These are phyloP conservation scores for Dendroctonus valens DNA, from an alignment of 1,140 invertebrate species.

Conservation along the genomic window DNA sequence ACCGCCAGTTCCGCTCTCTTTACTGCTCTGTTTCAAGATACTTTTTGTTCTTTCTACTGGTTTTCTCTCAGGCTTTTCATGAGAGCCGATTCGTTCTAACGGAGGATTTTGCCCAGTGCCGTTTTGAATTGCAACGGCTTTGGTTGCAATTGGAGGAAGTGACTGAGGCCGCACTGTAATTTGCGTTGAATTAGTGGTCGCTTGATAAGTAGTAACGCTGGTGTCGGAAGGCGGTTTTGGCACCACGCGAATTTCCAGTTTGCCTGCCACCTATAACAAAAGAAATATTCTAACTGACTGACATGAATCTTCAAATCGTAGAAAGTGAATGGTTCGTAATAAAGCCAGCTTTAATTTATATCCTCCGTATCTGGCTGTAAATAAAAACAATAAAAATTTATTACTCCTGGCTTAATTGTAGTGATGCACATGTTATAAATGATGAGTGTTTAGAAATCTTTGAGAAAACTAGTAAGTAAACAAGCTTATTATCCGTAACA, in stretches of 20 bases:
- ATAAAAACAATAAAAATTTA: too few relatives aligned
- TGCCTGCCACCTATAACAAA: slow-evolving; percentile 54
- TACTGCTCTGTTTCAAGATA: slow-evolving; percentile 49
- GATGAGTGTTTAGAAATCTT: too few relatives aligned
- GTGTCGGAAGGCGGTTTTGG: slow-evolving; percentile 46
- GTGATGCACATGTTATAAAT: too few relatives aligned
- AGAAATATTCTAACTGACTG: not conserved
- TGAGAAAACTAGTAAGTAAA: too few relatives aligned
- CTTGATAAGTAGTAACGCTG: slow-evolving; percentile 14
- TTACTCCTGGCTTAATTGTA: too few relatives aligned
- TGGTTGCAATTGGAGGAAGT: slow-evolving; percentile 26
- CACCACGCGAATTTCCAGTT: slow-evolving; percentile 78
- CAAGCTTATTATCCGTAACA: too few relatives aligned
- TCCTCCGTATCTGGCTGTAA: too few relatives aligned
- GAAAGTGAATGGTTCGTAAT: not conserved
- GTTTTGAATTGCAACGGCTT: slow-evolving; percentile 20
- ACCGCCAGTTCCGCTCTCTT: slow-evolving; percentile 36
- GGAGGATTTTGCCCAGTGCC: slow-evolving; percentile 4
- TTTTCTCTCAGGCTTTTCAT: slow-evolving; percentile 17
- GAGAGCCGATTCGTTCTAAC: not conserved
- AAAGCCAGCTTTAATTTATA: too few relatives aligned
- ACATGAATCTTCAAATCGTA: not conserved
- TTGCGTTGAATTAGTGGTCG: slow-evolving; percentile 13
- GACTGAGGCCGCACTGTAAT: slow-evolving; percentile 18
- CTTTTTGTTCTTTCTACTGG: slow-evolving; percentile 47